Base-by-base conservation (phyloP, 2,888 invertebrate species). In the Drosophila picticornis region DNA sequence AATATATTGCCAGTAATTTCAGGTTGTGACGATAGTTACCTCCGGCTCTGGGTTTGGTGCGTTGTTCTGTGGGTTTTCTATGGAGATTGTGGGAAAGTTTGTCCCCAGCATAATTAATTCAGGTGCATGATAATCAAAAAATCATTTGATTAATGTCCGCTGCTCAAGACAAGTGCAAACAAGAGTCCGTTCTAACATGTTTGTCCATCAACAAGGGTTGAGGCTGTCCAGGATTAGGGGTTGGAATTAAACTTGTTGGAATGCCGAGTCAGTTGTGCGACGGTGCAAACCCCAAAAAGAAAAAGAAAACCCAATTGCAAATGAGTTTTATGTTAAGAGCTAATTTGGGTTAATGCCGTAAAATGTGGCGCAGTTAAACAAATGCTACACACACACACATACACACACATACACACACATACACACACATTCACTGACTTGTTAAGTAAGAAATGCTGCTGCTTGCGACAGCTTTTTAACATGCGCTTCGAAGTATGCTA, bases 271-370 rank as follows among this genome's bases (percentile, higher is more conserved):
- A 27, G 31, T 46, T 3, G 16, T 31, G 3, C 2, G 40, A 4
- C 16, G 46, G 46, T 16, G 25, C 16, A 4, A 10, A 46, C 16
- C 25, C 22, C 40, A 22, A 53, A 9, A 53, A 13, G 0, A 11
- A 36, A 5, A 13, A 9, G 19, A 59, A 57, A 64, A 53, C 63
- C 43, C 73, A 73, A 79, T 81, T 82, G 75, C 73, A 84, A 87
- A 87, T 84, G 84, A 74, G 88, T 77, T 87, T 89, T 85, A 84
- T 85, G 85, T 84, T 89, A 84, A 87, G 90, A 85, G 85, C 90
- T 85, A 85, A 85, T 85, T 85, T 89, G 85, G 85, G 85, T 76
- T 85, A 85, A 87, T 89, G 80, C 82, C 82, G 82, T 75, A 89
- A 85, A 87, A 87, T 89, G 85, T 82, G 84, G 82, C 77, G 83